Percentiles rank a stretch among this genome's conserved stretches.
Evolutionary conservation across 2,797 vertebrate species (phyloP).

Genomic region (Gambusia yucatana): DNA sequence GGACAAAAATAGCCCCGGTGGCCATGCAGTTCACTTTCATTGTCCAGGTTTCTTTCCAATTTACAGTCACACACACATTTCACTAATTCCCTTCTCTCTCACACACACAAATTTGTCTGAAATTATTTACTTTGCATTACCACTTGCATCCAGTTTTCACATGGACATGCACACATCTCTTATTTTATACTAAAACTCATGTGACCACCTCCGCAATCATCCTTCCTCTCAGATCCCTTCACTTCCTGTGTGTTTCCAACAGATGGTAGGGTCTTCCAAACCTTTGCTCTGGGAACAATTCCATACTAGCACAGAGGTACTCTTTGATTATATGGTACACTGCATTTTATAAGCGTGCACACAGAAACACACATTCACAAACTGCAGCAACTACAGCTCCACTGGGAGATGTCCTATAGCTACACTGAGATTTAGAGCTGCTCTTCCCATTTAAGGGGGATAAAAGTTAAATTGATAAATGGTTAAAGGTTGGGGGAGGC

Average conservation of each 20-base stretch:
- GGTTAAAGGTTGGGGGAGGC: conserved; percentile 23
- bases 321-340: conserved; percentile 10
- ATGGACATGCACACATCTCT: conserved; percentile 1
- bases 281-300: background rate
- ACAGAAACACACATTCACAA: conserved; percentile 3
- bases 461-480: conserved; percentile 32
- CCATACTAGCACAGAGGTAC: conserved; percentile 7
- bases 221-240: conserved; percentile 15
- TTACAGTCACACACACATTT: conserved; percentile 49
- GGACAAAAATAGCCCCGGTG: conserved; percentile 73
- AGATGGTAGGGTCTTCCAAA: conserved; percentile 14
- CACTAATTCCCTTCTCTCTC: conserved; percentile 14
- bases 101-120: background rate
- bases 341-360: background rate
- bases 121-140: conserved; percentile 10
- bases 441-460: conserved; percentile 44
- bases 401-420: conserved; percentile 43
- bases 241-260: conserved; percentile 18
- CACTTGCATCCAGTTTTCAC: conserved; percentile 17
- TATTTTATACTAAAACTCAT: conserved; percentile 31
- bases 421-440: conserved; percentile 39
- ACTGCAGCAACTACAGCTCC: conserved; percentile 29
- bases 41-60: conserved; percentile 78
- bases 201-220: conserved; percentile 20
- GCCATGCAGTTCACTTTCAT: conserved; percentile 73